Base-by-base conservation (phyloP, 2,888 invertebrate genomes). In the Dendrolimus houi region DNA sequence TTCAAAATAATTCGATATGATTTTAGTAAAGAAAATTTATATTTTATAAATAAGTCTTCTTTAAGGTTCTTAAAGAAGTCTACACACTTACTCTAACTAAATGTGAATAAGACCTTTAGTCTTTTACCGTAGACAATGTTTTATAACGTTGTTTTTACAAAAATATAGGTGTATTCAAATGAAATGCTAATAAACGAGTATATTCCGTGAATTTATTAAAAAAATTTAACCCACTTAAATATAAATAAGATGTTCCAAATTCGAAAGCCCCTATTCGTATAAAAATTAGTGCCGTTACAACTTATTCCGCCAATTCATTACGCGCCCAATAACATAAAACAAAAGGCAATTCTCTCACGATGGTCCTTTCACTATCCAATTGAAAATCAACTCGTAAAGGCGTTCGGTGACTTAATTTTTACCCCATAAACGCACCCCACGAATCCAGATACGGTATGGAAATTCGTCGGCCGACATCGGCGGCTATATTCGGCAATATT, bases 401-500 rank as follows among this genome's bases (percentile, higher is more conserved):
- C 71, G 72, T 73, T 75, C 73, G 74, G 70, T 72, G 81, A 86
- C 87, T 90, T 87, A 89, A 90, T 90, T 90, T 88, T 90, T 88
- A 87, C 86, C 85, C 88, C 88, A 90, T 90, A 88, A 89, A 89
- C 74, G 85, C 85, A 76, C 87, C 88, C 87, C 84, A 83, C 83
- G 85, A 80, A 81, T 82, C 81, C 85, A 86, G 87, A 85, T 87
- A 87, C 85, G 85, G 77, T 87, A 90, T 90, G 90, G 88, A 87
- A 89, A 90, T 90, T 79, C 81, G 79, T 64, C 75, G 71, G 74
- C 74, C 79, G 82, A 82, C 47, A 47, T 47, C 82, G 81, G 81
- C 87, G 87, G 86, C 87, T 75, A 86, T 89, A 89, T 88, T 91
- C 90, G 87, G 83, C 85, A 81, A 87, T 88, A 85, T 87, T 87